Evolutionary conservation across 2,888 invertebrate genomes (phyloP).

Genomic region (Biston stratarius): DNA sequence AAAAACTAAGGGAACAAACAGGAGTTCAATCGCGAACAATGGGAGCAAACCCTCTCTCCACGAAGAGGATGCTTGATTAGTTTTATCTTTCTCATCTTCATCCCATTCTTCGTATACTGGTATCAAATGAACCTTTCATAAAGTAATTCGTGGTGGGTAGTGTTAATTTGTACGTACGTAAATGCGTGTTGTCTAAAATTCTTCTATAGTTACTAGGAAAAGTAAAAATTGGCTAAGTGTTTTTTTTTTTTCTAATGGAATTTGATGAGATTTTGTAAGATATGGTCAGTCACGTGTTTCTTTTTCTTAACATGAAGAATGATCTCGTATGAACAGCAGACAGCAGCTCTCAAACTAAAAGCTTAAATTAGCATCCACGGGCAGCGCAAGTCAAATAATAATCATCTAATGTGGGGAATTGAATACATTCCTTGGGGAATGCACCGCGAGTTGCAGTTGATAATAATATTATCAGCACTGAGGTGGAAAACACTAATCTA

Average conservation of each 20-base stretch:
- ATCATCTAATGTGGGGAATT: conserved; percentile 60
- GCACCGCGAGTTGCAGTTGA: conserved; percentile 43
- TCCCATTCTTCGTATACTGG: conserved; percentile 67
- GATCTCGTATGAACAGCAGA: neutral
- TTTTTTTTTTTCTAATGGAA: no score
- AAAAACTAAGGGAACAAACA: neutral
- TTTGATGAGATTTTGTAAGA: no score
- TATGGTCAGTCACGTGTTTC: neutral
- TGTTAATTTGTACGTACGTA: no score
- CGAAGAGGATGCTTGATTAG: conserved; percentile 82
- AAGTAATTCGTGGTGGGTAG: conserved; percentile 3
- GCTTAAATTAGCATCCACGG: conserved; percentile 70
- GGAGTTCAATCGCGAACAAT: conserved; percentile 10
- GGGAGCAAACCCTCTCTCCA: conserved; percentile 41
- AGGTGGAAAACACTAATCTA: conserved; percentile 34
- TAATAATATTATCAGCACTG: conserved; percentile 21
- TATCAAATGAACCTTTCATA: conserved; percentile 66
- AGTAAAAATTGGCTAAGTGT: no score
- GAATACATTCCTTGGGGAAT: conserved; percentile 66
- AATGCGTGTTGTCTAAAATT: no score
- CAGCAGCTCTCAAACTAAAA: conserved; percentile 45
- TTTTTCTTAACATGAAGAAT: neutral
- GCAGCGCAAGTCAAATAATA: conserved; percentile 65
- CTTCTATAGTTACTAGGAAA: no score
- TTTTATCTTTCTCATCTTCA: conserved; percentile 77